Evolutionary conservation across 2,797 vertebrate genomes (phyloP).

Genomic region (Coluber constrictor): DNA sequence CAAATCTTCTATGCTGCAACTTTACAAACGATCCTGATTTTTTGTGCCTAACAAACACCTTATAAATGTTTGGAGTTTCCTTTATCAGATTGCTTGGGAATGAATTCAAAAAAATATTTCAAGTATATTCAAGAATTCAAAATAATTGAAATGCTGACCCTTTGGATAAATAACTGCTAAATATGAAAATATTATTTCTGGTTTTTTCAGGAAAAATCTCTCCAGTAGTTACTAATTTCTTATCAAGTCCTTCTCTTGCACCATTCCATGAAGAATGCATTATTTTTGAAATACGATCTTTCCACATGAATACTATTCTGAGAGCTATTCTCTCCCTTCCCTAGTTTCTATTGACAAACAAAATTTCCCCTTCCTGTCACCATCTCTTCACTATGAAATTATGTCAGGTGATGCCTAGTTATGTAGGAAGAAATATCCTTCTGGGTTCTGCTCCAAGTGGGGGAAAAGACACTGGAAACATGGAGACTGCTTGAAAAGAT

Average conservation of each 20-base stretch:
- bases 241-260: background rate
- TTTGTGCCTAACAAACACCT: background rate
- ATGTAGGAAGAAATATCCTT: too few species aligned
- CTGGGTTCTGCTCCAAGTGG: too few species aligned
- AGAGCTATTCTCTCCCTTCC: background rate
- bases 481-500: too few species aligned
- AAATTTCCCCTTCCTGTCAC: background rate
- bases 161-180: background rate
- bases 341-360: background rate
- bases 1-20: background rate
- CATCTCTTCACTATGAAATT: background rate
- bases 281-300: background rate
- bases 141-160: constrained; percentile 13
- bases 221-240: background rate
- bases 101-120: constrained; percentile 17
- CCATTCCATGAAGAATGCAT: background rate
- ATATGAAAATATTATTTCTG: background rate
- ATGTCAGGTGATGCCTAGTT: background rate
- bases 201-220: background rate
- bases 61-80: background rate
- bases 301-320: background rate
- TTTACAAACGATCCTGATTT: background rate
- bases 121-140: background rate
- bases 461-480: too few species aligned
- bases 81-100: constrained; percentile 16